Percentiles rank a stretch among this genome's conserved stretches.
These are phyloP conservation scores for Papilio glaucus DNA, from an alignment of 1,140 invertebrate species.

Conservation along the genomic window DNA sequence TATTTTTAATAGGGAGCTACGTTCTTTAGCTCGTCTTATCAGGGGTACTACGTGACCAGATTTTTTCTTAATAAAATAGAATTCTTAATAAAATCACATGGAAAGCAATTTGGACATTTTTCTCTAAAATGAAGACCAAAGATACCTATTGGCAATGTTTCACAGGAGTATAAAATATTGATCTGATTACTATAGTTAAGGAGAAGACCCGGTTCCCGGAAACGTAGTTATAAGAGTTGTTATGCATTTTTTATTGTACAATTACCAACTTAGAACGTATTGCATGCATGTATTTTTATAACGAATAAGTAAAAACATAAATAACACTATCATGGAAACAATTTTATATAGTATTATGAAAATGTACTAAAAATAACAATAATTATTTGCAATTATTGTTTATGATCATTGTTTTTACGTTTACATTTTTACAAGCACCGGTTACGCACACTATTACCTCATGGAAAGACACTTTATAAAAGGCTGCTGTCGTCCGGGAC, in stretches of 20 bases:
- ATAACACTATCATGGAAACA: background rate
- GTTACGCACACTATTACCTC: background rate
- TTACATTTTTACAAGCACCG: slow-evolving; percentile 1
- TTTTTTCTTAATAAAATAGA: no score
- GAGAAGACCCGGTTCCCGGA: background rate
- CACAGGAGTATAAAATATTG: no score
- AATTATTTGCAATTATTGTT: slow-evolving; percentile 11
- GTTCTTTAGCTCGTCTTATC: no score
- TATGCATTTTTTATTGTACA: background rate
- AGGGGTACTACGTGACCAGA: no score
- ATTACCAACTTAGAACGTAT: background rate
- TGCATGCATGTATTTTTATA: background rate
- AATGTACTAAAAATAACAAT: background rate
- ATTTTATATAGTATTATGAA: slow-evolving; percentile 3
- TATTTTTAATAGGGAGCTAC: no score
- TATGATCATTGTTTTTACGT: slow-evolving; percentile 11
- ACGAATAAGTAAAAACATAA: slow-evolving; percentile 1
- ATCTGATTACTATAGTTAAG: background rate
- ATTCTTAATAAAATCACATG: no score
- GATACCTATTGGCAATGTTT: no score
- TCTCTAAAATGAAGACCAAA: no score
- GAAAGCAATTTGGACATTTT: no score
- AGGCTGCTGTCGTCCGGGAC: background rate
- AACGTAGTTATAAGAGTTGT: background rate
- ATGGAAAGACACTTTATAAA: slow-evolving; percentile 15